phyloP scores from a whole-genome alignment of 2,113 vertebrate genomes.

The Craseonycteris thonglongyai region DNA sequence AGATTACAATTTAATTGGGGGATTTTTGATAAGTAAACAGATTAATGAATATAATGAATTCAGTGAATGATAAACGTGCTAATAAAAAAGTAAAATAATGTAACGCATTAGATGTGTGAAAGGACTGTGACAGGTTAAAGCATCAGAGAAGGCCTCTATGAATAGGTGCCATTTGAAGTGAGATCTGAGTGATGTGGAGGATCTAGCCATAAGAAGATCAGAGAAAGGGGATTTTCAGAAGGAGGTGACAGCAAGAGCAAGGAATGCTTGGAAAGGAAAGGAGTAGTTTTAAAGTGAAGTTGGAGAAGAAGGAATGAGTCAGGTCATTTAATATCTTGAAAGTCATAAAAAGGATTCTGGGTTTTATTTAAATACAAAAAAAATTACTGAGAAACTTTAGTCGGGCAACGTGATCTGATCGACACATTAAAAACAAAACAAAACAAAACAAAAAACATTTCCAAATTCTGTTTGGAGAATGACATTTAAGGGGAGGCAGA shows the following conservation, averaged over 20 bases:
- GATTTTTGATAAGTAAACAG: not conserved
- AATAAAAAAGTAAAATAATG: not conserved
- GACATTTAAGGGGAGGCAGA: not conserved
- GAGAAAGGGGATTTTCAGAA: not conserved
- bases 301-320: not conserved
- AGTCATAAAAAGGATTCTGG: not conserved
- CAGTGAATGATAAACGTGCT: not conserved
- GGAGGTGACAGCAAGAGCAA: not conserved
- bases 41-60: not conserved
- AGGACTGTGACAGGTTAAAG: not conserved
- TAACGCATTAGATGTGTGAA: not conserved
- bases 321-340: not conserved
- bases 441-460: too few relatives aligned
- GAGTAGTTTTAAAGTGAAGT: not conserved
- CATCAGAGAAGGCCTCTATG: not conserved
- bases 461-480: not conserved
- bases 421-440: not conserved
- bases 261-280: not conserved
- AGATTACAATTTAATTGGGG: not conserved
- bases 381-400: not conserved
- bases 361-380: not conserved
- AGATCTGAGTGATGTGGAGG: not conserved
- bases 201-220: not conserved
- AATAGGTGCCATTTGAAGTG: not conserved
- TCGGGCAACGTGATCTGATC: not conserved